Base-by-base conservation (phyloP, 2,113 vertebrate genomes). In the Coracopsis vasa region DNA sequence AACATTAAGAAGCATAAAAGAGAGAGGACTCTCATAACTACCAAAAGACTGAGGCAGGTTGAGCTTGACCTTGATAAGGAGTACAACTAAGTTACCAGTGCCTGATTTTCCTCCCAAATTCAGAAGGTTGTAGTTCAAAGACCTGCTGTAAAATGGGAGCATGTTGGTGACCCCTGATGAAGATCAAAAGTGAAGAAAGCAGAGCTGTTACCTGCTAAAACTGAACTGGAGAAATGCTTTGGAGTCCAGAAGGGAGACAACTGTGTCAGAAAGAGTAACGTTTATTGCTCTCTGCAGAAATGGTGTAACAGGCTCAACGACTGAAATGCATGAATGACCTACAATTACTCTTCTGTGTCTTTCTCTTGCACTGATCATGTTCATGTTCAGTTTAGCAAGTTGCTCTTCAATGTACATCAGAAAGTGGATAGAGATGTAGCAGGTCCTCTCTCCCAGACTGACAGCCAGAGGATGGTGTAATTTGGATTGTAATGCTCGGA, bases 261-360 rank as follows among this genome's bases (percentile, higher is more conserved):
- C 13, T 56, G 4, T 23, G 9, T 16, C 10, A 41, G 54, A 71
- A 71, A 61, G 7, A 48, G 11, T 18, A 75, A n/a, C 16, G 29
- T 27, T 7, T 23, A 9, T 54, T 61, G 20, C 28, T 25, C 77
- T 71, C 56, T n/a, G 33, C 37, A 33, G 53, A 61, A 72, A 35
- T 0, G 1, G 7, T 24, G 5, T 35, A 56, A 51, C 4, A 44
- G 16, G 20, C 14, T 88, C 28, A 28, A 5, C 2, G 6, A n/a
- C n/a, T 58, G 14, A 64, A 87, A 39, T 35, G 23, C 23, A 29
- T 27, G 3, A 67, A 33, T 35, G 27, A 85, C 7, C 54, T 20
- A 27, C 33, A 25, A 10, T 54, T 71, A 47, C 7, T 60, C 13
- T 69, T 80, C 44, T 62, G 16, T 41, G 27, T 67, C 50, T 85